phyloP scores from a whole-genome alignment of 2,888 invertebrate genomes.

The Ophraella communa region DNA sequence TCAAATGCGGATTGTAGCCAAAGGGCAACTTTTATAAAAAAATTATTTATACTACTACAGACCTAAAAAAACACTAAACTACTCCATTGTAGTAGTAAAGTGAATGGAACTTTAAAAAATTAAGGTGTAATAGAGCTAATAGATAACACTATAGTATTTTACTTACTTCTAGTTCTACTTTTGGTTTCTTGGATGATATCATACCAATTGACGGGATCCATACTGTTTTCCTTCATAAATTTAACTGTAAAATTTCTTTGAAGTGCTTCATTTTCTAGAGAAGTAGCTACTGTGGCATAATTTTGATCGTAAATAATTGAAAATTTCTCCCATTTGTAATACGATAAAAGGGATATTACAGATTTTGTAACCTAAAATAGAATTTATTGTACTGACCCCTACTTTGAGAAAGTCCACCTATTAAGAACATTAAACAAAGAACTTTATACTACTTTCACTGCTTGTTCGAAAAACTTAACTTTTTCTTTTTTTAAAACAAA shows the following conservation, averaged over 20 bases:
- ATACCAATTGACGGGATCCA: constrained; percentile 82
- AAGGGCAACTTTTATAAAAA: too few species aligned
- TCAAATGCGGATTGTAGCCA: too few species aligned
- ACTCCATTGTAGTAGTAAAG: too few species aligned
- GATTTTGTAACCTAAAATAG: constrained; percentile 87
- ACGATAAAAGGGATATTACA: constrained; percentile 85
- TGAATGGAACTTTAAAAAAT: too few species aligned
- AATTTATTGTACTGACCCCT: too few species aligned
- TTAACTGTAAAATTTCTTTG: constrained; percentile 84
- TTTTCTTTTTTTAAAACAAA: too few species aligned
- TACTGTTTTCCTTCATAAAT: constrained; percentile 71
- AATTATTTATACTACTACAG: too few species aligned
- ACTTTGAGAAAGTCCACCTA: too few species aligned
- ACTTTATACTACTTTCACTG: too few species aligned
- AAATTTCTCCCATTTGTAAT: constrained; percentile 95
- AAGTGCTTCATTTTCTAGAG: constrained; percentile 77
- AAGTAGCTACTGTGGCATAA: constrained; percentile 83
- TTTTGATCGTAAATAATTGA: constrained; percentile 84
- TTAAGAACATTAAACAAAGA: too few species aligned
- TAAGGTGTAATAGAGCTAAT: not conserved
- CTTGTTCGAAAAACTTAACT: too few species aligned
- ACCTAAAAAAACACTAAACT: too few species aligned
- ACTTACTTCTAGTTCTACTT: constrained; percentile 82
- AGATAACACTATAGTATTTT: not conserved
- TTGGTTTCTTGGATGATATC: constrained; percentile 84